phyloP scores from a whole-genome alignment of 2,113 vertebrate genomes.

The Aegithalos caudatus region DNA sequence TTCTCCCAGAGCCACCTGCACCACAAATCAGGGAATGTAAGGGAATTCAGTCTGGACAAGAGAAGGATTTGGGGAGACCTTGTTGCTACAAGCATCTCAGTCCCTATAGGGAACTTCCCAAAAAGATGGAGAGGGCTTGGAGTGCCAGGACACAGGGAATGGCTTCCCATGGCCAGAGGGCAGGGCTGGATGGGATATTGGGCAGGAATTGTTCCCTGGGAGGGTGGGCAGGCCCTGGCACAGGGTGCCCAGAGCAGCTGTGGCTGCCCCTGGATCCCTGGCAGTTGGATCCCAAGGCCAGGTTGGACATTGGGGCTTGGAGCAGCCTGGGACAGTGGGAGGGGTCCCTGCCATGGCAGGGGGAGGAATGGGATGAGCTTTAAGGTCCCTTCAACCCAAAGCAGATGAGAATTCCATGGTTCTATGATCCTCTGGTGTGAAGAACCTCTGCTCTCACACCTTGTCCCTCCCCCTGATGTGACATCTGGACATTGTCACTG shows the following conservation, averaged over 20 bases:
- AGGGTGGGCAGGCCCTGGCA: neutral
- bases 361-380: too few relatives aligned
- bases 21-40: neutral
- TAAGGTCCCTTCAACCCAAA: too few relatives aligned
- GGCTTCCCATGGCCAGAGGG: neutral
- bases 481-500: too few relatives aligned
- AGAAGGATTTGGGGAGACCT: neutral
- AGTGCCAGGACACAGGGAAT: neutral
- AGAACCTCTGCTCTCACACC: too few relatives aligned
- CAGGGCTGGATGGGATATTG: neutral
- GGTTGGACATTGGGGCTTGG: neutral
- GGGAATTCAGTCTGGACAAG: neutral
- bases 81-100: neutral
- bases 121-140: neutral
- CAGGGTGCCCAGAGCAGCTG: neutral
- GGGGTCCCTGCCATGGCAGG: neutral
- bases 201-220: neutral
- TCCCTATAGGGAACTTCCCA: neutral
- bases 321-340: accelerated
- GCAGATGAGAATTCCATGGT: too few relatives aligned
- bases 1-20: neutral
- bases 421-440: too few relatives aligned
- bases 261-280: neutral
- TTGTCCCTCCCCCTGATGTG: too few relatives aligned
- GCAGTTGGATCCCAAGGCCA: neutral